Base-by-base conservation (phyloP, 2,113 vertebrate species). In the Hippolais icterina region DNA sequence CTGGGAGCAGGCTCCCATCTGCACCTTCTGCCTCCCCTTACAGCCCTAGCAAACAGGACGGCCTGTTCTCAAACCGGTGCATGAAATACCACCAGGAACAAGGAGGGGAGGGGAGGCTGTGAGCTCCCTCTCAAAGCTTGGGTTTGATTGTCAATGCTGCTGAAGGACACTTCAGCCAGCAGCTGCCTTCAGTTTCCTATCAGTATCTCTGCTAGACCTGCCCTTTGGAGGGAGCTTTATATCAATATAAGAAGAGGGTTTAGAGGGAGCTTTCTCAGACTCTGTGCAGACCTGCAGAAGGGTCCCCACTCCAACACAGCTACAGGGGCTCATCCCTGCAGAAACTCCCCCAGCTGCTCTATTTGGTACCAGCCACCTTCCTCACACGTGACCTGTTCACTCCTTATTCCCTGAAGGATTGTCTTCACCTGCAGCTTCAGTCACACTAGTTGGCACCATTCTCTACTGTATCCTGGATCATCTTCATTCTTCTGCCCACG, bases 11-110 rank as follows among this genome's bases (percentile, higher is more conserved):
- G 92, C 56, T 93, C 93, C 60, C 56, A 66, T 66, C 61, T 0
- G 1, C 53, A 64, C 72, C 10, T 60, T 49, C 52, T 56, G 52
- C 64, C 69, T 72, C 69, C 24, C 41, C 20, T 47, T 27, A 41
- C 39, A 71, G 59, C 50, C 14, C 6, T 41, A 60, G 41, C 44
- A n/a, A 47, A 28, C 0, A 0, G 41, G 50, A 64, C 0, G 0
- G 70, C 63, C 47, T 2, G 1, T 19, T 78, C 63, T 53, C 76
- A 76, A 42, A 77, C 37, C 2, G 1, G 29, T 4, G 6, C 63
- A 59, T 13, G 70, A 84, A 70, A 82, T 11, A 59, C n/a, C 63
- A 69, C 33, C 24, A 52, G 56, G 49, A 44, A 47, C 24, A 64
- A 82, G 80, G 56, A 80, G 11, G 13, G 49, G 15, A 82, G 23